Percentiles rank a stretch among this genome's conserved stretches.
These are phyloP conservation scores for Trachymyrmex septentrionalis DNA, from an alignment of 1,140 invertebrate species.

Conservation along the genomic window DNA sequence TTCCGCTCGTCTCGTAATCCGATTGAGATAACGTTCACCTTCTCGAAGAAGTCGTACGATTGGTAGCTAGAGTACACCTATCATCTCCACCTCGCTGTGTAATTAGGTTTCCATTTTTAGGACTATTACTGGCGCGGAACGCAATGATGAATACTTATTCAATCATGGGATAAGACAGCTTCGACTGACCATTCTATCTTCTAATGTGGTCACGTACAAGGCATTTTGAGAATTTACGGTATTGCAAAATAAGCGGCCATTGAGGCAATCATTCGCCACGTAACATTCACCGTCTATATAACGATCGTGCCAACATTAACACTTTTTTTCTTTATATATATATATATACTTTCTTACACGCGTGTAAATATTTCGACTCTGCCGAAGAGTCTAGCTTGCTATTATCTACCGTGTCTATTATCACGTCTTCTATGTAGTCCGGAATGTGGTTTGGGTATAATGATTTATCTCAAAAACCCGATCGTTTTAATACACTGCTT, in stretches of 20 bases:
- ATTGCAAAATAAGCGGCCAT: conserved; percentile 26
- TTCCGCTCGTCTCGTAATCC: conserved; percentile 35
- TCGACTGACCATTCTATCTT: neutral
- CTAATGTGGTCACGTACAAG: neutral
- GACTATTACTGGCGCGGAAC: neutral
- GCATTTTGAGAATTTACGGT: conserved; percentile 3
- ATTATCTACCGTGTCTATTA: conserved; percentile 69
- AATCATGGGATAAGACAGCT: neutral
- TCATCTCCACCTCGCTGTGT: conserved; percentile 20
- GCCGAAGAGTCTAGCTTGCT: conserved; percentile 46
- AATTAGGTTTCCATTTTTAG: conserved; percentile 48
- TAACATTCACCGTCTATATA: conserved; percentile 33
- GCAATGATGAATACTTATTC: conserved; percentile 6
- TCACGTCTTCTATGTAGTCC: conserved; percentile 61
- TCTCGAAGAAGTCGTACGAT: conserved; percentile 21
- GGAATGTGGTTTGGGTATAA: conserved; percentile 65
- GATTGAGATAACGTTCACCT: conserved; percentile 60
- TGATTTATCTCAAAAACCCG: conserved; percentile 59
- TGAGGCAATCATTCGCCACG: conserved; percentile 27
- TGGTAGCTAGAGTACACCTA: conserved; percentile 13
- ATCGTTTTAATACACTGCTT: conserved; percentile 46
- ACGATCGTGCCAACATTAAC: conserved; percentile 46
- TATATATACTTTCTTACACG: conserved; percentile 35
- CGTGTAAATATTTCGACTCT: conserved; percentile 13
- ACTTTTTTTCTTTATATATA: conserved; percentile 36